Evolutionary conservation across 2,797 vertebrate genomes (phyloP).

Genomic region (Anisognathus igniventris): DNA sequence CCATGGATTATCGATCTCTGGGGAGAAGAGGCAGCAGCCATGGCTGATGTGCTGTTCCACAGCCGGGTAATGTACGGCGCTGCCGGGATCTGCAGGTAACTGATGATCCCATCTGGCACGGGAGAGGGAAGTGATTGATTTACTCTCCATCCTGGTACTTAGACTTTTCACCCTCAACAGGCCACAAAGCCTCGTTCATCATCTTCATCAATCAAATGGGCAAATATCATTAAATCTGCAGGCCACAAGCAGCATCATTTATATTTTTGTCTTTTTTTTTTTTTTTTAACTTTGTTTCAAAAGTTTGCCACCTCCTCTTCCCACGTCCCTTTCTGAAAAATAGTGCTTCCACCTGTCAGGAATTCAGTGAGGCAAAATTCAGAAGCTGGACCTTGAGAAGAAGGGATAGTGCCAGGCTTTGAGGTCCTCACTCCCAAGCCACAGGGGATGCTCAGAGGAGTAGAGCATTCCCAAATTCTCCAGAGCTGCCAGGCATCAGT

Average conservation of each 20-base stretch:
- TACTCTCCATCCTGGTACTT: conserved; percentile 56
- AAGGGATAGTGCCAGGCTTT: not conserved
- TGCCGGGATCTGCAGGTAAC: conserved; percentile 63
- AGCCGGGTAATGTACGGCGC: conserved; percentile 65
- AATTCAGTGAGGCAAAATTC: not conserved
- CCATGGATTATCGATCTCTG: conserved; percentile 60
- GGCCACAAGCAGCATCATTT: conserved; percentile 33
- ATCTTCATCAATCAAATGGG: conserved; percentile 71
- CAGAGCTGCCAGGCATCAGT: not conserved
- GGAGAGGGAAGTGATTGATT: conserved; percentile 72
- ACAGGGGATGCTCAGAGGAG: not conserved
- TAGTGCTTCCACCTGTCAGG: not conserved
- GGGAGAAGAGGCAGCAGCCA: conserved; percentile 26
- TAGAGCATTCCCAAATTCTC: not conserved
- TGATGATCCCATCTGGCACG: conserved; percentile 70
- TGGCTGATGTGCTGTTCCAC: conserved; percentile 35
- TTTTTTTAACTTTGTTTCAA: not conserved
- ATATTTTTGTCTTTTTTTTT: not conserved
- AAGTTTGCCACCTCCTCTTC: not conserved
- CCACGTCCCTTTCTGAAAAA: not conserved
- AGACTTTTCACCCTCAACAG: conserved; percentile 68
- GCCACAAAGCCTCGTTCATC: conserved; percentile 10
- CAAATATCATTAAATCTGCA: conserved; percentile 67
- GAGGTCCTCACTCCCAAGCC: not conserved
- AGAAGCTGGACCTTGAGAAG: not conserved